Base-by-base conservation (phyloP, 2,888 invertebrate genomes). In the Taenaris catops region DNA sequence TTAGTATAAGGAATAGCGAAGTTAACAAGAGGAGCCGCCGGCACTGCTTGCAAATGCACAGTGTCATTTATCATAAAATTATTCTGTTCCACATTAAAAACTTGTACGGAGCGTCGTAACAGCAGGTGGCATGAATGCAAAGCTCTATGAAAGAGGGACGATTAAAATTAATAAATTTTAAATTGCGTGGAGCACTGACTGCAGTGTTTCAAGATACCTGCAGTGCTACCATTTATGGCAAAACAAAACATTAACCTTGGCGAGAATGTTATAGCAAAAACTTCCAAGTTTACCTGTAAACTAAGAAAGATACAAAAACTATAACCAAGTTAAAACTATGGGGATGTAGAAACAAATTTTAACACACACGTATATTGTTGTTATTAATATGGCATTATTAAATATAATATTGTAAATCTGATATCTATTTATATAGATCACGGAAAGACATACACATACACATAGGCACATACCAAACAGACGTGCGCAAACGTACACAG, bases 101-200 rank as follows among this genome's bases (percentile, higher is more conserved):
- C 31, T 23, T 27, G 25, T 11, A 25, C 16, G 2, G 6, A 7
- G 16, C 36, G 17, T 25, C 12, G n/a, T 17, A 24, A 27, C 48
- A 44, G 42, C 44, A 35, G 43, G 45, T 36, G 27, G 43, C 32
- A 34, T 16, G 25, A 38, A 28, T 25, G 19, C 26, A 27, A 9
- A 6, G 18, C 53, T 54, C 52, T 61, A 62, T 66, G 68, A 70
- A 66, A 68, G 55, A 49, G 55, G 55, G 50, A 51, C 48, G 55
- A 66, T 49, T 58, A 48, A 65, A 65, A 70, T 72, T 72, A 71
- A 72, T 72, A 66, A 66, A 70, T 69, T 73, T 64, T 72, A 73
- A 72, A 25, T 73, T 72, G 67, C 58, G 63, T 59, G 49, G 25
- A 34, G 17, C 27, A 18, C 17, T 19, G 25, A 16, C 28, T 14